These are phyloP conservation scores for Terebella lapidaria DNA, from an alignment of 2,888 invertebrate species.

Conservation along the genomic window DNA sequence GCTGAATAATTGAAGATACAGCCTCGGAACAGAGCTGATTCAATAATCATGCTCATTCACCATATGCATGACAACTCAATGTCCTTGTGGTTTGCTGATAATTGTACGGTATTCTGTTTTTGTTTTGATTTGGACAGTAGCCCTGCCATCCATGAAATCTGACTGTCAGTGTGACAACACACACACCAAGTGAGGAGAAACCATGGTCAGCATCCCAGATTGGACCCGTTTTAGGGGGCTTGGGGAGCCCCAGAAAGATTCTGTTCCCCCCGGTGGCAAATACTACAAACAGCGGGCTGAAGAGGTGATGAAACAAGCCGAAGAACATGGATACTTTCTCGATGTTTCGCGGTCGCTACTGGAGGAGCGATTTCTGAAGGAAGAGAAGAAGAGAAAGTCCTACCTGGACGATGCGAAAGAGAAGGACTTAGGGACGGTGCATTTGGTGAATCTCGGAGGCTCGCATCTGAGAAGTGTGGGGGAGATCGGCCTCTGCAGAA, in stretches of 20 bases:
- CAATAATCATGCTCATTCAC: too few species aligned
- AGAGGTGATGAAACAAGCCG: slow-evolving; percentile 41
- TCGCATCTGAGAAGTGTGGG: slow-evolving; percentile 42
- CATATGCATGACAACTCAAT: too few species aligned
- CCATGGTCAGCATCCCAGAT: slow-evolving; percentile 48
- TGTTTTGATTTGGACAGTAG: too few species aligned
- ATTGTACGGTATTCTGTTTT: too few species aligned
- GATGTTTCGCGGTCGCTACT: slow-evolving; percentile 34
- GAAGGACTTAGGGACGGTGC: slow-evolving; percentile 32
- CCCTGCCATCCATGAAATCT: too few species aligned
- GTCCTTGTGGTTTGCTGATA: too few species aligned
- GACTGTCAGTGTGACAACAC: too few species aligned
- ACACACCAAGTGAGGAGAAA: too few species aligned
- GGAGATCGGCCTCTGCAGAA: slow-evolving; percentile 39
- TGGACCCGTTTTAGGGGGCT: slow-evolving; percentile 42
- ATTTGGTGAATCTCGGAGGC: slow-evolving; percentile 31
- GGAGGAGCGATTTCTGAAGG: slow-evolving; percentile 26
- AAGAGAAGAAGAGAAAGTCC: neutral
- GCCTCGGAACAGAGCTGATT: too few species aligned
- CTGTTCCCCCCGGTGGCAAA: slow-evolving; percentile 23
- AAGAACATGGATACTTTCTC: slow-evolving; percentile 38
- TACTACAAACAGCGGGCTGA: slow-evolving; percentile 40
- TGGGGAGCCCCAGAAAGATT: slow-evolving; percentile 23
- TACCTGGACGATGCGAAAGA: slow-evolving; percentile 2
- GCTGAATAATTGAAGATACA: too few species aligned